These are phyloP conservation scores for Pelodiscus sinensis DNA, from an alignment of 2,113 vertebrate species.

Conservation along the genomic window DNA sequence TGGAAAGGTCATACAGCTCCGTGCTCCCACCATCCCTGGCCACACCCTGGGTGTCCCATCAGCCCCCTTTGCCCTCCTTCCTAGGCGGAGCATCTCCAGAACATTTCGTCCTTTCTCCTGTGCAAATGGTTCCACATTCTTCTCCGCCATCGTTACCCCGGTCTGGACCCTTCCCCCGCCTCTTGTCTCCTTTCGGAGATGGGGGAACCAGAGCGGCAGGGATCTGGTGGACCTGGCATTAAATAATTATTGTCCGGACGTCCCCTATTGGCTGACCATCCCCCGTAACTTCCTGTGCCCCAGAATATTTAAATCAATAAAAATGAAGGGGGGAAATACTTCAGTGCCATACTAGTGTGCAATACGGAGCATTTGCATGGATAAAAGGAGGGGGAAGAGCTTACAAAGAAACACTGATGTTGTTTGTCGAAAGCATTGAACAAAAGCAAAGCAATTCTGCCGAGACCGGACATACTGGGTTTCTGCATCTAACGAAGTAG, in stretches of 20 bases:
- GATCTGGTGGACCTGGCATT: not conserved
- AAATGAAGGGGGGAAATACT: not conserved
- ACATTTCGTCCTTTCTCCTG: not conserved
- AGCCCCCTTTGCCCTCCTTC: not conserved
- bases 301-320: not conserved
- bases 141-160: not conserved
- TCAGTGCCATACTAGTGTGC: not conserved
- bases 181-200: not conserved
- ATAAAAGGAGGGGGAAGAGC: not conserved
- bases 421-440: not conserved
- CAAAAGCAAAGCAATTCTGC: not conserved
- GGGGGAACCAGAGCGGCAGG: not conserved
- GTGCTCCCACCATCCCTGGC: too few species aligned
- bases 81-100: not conserved
- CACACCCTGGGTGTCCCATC: too few species aligned
- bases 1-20: too few species aligned
- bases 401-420: not conserved
- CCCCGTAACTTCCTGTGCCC: not conserved
- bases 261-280: too few species aligned
- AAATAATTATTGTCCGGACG: not conserved
- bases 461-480: too few species aligned
- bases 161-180: not conserved
- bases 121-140: not conserved
- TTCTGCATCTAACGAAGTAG: too few species aligned
- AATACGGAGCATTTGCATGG: not conserved